phyloP scores from a whole-genome alignment of 2,797 vertebrate species.

The Alosa sapidissima region DNA sequence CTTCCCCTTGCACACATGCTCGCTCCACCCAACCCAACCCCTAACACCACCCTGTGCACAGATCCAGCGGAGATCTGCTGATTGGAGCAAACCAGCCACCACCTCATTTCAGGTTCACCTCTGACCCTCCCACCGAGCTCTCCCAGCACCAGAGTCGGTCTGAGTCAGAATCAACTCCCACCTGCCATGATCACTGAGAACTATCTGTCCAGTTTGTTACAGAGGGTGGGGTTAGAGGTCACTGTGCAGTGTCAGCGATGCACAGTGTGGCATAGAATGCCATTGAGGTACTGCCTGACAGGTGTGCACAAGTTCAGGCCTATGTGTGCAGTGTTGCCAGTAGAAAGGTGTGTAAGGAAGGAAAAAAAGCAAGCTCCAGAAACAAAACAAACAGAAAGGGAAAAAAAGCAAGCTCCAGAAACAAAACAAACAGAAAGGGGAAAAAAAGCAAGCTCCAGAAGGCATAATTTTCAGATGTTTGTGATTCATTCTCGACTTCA shows the following conservation, averaged over 20 bases:
- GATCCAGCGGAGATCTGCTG: slow-evolving; percentile 11
- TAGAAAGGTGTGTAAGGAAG: neutral
- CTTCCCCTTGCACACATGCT: too few relatives aligned
- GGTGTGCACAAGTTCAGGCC: neutral
- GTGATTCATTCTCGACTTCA: neutral
- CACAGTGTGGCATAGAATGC: neutral
- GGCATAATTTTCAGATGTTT: neutral
- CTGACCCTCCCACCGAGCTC: neutral
- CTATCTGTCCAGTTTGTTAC: slow-evolving; percentile 3
- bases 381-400: neutral
- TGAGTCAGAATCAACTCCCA: neutral
- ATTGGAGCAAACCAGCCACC: slow-evolving; percentile 3
- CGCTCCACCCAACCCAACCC: neutral
- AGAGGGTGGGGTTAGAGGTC: neutral
- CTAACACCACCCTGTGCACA: neutral
- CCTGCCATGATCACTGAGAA: neutral
- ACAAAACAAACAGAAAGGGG: neutral
- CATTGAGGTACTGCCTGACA: neutral
- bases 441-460: neutral
- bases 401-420: neutral
- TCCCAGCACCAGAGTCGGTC: neutral
- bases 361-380: neutral
- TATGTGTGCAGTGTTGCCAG: neutral
- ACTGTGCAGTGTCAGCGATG: neutral
- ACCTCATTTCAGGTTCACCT: slow-evolving; percentile 25